Evolutionary conservation across 2,888 invertebrate genomes (phyloP).

Genomic region (Chaitophorus viminalis): DNA sequence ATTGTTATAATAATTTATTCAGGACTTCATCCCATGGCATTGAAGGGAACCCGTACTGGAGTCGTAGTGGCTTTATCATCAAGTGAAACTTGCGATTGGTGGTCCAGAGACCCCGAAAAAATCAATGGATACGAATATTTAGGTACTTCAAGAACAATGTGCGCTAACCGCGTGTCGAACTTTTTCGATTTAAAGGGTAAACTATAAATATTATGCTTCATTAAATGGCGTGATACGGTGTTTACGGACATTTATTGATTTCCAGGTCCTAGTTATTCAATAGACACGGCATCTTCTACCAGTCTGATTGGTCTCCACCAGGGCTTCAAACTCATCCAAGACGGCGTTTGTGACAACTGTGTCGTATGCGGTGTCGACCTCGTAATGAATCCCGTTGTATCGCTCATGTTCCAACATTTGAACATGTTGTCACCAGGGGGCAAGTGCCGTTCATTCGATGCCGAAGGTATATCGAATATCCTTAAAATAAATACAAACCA

Average conservation of each 20-base stretch:
- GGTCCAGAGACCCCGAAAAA: conserved; percentile 61
- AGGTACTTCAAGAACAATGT: conserved; percentile 62
- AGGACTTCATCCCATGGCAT: conserved; percentile 63
- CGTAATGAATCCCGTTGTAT: conserved; percentile 89
- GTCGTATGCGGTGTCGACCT: conserved; percentile 78
- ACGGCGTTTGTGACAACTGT: conserved; percentile 70
- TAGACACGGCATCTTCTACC: conserved; percentile 74
- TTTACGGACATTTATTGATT: neutral
- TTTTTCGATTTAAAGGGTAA: conserved; percentile 62
- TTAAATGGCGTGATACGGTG: neutral
- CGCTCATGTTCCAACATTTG: conserved; percentile 92
- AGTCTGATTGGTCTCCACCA: conserved; percentile 71
- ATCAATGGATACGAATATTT: conserved; percentile 62
- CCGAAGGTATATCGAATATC: conserved; percentile 71
- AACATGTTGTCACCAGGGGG: conserved; percentile 92
- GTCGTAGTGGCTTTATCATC: conserved; percentile 62
- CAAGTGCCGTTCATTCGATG: conserved; percentile 94
- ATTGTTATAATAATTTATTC: neutral
- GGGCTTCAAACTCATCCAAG: conserved; percentile 67
- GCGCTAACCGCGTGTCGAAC: conserved; percentile 62
- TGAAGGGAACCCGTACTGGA: conserved; percentile 62
- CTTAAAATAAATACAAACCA: neutral
- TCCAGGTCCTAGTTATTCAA: conserved; percentile 71
- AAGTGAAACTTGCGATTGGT: conserved; percentile 63
- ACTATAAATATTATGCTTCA: neutral